Evolutionary conservation across 2,797 vertebrate genomes (phyloP).

Genomic region (Pteropus rufus): DNA sequence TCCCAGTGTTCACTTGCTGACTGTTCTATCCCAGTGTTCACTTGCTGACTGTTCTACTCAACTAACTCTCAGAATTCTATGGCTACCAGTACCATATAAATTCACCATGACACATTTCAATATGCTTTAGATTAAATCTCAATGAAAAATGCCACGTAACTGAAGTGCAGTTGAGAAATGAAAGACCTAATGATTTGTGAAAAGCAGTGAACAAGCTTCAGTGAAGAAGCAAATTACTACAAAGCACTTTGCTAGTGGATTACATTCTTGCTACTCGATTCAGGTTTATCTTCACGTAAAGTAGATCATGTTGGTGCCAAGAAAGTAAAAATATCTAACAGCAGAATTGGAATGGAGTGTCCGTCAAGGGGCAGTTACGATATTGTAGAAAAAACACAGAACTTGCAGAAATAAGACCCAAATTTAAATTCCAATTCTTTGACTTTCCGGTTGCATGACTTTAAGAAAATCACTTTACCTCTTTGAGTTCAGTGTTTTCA

Average conservation of each 20-base stretch:
- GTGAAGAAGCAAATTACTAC: not conserved
- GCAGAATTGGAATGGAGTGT: not conserved
- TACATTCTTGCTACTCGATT: not conserved
- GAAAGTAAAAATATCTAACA: not conserved
- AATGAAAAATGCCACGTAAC: not conserved
- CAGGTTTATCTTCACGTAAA: not conserved
- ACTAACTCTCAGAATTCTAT: not conserved
- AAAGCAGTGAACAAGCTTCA: not conserved
- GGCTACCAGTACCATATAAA: not conserved
- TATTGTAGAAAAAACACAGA: not conserved
- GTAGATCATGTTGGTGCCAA: not conserved
- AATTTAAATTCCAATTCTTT: not conserved
- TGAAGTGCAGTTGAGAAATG: not conserved
- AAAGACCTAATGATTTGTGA: constrained; percentile 12
- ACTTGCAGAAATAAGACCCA: not conserved
- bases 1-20: not conserved
- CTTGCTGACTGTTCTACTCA: not conserved
- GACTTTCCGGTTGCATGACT: not conserved
- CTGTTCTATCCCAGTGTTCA: not conserved
- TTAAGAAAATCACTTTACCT: not conserved
- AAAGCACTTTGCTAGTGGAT: not conserved
- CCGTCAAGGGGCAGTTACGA: not conserved
- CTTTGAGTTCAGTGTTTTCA: not conserved
- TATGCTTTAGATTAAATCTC: not conserved
- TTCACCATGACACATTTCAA: not conserved